Evolutionary conservation across 2,888 invertebrate genomes (phyloP), one percentile per base, ranked within the genome.

Genomic region (Euproctis similis): DNA sequence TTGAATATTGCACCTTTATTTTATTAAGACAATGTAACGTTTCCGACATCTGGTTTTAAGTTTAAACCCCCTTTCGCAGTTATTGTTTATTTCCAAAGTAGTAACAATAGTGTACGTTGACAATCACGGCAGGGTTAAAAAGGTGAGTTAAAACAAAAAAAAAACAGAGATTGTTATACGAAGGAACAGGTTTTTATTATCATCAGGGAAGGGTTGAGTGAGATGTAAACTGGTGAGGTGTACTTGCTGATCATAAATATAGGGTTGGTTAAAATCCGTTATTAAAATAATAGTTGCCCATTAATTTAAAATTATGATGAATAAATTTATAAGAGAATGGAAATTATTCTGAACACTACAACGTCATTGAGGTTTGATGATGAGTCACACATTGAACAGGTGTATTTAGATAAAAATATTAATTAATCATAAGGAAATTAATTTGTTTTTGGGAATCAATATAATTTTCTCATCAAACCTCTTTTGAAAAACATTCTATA

Each of bases 131-230:
- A 60, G 65, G 22, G 74, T 69, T 61, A 49, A 58, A 58, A 59
- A 48, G 43, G 48, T 54, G 47, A 59, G 55, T 78, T 80, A 84
- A 84, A 81, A 76, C 80, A 84, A 82, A 81, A 77, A 31, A 75
- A 65, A 62, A n/a, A n/a, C n/a, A n/a, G n/a, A 72, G 70, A 75
- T 72, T 73, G 75, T 71, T 71, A 65, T 57, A 64, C 58, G 31
- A 39, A 40, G 55, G 64, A 84, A 84, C 82, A 84, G 82, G 82
- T 84, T 82, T 76, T 45, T 36, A 74, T 78, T 80, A 78, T 76
- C 78, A 78, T 78, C 59, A 60, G 64, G n/a, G 73, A 80, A 70
- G 71, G 76, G 72, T 66, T 59, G 61, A 81, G 73, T 81, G 77
- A 84, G 81, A 80, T 72, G 81, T 78, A 57, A 71, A 54, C 50